phyloP scores from a whole-genome alignment of 2,888 invertebrate species.

The Neoitamus cyanurus region DNA sequence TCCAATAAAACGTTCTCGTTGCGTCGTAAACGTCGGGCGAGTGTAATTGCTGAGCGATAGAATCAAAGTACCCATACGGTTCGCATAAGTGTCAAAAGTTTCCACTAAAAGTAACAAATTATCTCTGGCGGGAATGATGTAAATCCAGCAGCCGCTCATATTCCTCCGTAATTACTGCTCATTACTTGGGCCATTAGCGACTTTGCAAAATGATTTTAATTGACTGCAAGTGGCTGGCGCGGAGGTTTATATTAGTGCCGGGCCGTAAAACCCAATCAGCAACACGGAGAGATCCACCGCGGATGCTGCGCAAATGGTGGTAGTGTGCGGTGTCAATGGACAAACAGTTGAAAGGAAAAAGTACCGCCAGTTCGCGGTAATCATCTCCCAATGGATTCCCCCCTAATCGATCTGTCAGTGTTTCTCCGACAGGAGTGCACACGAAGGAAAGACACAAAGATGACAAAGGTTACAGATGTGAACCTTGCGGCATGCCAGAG shows the following conservation, averaged over 20 bases:
- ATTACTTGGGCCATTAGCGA: conserved; percentile 46
- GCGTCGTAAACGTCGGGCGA: conserved; percentile 26
- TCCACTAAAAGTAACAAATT: conserved; percentile 40
- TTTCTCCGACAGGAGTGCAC: conserved; percentile 4
- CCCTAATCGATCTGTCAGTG: not conserved
- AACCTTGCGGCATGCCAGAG: conserved; percentile 22
- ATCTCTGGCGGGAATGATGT: conserved; percentile 25
- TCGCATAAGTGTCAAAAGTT: conserved; percentile 41
- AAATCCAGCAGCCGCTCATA: conserved; percentile 34
- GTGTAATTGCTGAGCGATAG: conserved; percentile 22
- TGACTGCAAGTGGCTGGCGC: conserved; percentile 31
- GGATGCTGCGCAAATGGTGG: not conserved
- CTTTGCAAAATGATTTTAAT: conserved; percentile 43
- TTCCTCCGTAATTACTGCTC: conserved; percentile 39
- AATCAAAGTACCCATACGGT: conserved; percentile 39
- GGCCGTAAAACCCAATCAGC: conserved; percentile 28
- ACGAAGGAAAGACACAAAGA: not conserved
- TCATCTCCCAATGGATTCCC: conserved; percentile 39
- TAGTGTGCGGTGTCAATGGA: not conserved
- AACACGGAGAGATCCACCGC: not conserved
- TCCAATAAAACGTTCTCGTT: conserved; percentile 27
- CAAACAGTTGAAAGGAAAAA: conserved; percentile 10
- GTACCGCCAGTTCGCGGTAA: conserved; percentile 1
- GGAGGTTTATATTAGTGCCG: conserved; percentile 33
- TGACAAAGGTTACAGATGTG: conserved; percentile 34